Percentiles rank a stretch among this genome's conserved stretches.
phyloP scores from a whole-genome alignment of 2,113 vertebrate species.

The Oryctolagus cuniculus region DNA sequence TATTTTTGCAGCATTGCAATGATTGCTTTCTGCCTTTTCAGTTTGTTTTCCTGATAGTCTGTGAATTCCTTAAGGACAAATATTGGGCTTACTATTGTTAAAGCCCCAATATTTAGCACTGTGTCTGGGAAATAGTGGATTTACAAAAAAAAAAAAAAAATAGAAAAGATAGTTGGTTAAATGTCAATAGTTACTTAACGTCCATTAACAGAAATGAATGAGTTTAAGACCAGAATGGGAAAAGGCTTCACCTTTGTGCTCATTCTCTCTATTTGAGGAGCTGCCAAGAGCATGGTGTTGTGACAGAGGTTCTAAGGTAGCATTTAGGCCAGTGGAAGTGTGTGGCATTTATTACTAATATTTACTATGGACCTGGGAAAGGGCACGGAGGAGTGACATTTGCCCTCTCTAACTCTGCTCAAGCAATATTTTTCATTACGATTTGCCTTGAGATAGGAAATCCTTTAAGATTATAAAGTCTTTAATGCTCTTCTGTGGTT shows the following conservation, averaged over 20 bases:
- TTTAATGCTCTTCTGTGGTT: conserved; percentile 38
- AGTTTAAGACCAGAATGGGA: not conserved
- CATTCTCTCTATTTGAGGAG: not conserved
- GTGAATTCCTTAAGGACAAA: not conserved
- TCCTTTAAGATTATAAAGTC: not conserved
- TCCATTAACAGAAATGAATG: conserved; percentile 16
- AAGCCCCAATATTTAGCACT: not conserved
- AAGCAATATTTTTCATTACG: not conserved
- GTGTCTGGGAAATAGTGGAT: not conserved
- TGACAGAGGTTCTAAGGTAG: not conserved
- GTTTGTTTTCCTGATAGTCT: not conserved
- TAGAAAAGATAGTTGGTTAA: not conserved
- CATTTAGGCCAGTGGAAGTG: not conserved
- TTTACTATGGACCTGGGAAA: not conserved
- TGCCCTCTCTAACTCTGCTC: not conserved
- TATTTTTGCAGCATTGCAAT: not conserved
- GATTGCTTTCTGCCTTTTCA: conserved; percentile 24
- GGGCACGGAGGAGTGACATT: not conserved
- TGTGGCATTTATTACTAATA: not conserved
- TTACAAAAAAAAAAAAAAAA: not conserved
- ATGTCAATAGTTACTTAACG: not conserved
- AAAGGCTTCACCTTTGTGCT: not conserved
- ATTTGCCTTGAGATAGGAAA: conserved; percentile 20
- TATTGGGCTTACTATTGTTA: not conserved
- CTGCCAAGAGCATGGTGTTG: not conserved